These are phyloP conservation scores for Tarsius wallacei DNA, from an alignment of 2,797 vertebrate species.

Conservation along the genomic window DNA sequence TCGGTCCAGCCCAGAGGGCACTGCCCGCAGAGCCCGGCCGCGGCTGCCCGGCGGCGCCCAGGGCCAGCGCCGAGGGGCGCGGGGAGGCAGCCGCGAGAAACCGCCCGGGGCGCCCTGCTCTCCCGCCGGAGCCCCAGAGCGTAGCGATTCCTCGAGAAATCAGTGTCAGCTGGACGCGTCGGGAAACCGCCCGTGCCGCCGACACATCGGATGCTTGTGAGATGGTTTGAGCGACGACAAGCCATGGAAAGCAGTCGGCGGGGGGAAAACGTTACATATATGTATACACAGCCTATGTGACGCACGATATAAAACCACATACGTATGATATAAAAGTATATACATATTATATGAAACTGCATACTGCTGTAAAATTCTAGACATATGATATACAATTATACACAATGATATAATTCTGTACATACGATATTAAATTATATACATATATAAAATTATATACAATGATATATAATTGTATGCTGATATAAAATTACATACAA, in stretches of 20 bases:
- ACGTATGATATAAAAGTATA: not conserved
- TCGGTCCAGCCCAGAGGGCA: not conserved
- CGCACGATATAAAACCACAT: not conserved
- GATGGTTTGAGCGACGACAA: not conserved
- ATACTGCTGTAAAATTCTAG: not conserved
- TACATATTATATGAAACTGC: not conserved
- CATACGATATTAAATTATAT: not conserved
- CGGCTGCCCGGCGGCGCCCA: not conserved
- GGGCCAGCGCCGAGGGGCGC: slow-evolving; percentile 64
- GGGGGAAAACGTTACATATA: rapidly evolving
- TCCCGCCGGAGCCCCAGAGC: not conserved
- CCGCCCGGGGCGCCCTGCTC: not conserved
- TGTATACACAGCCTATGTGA: not conserved
- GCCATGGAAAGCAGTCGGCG: not conserved
- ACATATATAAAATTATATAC: not conserved
- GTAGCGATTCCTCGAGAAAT: slow-evolving; percentile 56
- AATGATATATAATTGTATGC: too few relatives aligned
- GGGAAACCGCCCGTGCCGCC: not conserved
- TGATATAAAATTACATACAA: not conserved
- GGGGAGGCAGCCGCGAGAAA: slow-evolving; percentile 76
- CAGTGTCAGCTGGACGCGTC: slow-evolving; percentile 40
- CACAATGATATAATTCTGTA: not conserved
- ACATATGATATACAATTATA: not conserved
- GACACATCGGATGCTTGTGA: not conserved
- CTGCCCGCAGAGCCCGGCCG: slow-evolving; percentile 69